phyloP scores from a whole-genome alignment of 2,888 invertebrate species.

The Lottia gigantea region DNA sequence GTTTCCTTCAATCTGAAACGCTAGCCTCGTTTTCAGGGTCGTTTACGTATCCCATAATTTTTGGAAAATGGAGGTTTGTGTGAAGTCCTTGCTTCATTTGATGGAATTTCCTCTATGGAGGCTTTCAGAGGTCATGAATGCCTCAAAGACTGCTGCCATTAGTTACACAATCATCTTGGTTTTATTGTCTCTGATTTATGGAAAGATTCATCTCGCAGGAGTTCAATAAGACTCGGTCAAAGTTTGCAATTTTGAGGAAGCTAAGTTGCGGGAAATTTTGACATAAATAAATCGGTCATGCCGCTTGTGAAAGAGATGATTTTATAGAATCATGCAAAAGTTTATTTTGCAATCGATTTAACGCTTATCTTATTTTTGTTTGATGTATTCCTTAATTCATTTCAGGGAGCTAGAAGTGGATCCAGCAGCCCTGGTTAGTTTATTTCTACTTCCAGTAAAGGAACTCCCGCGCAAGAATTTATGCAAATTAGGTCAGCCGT shows the following conservation, averaged over 20 bases:
- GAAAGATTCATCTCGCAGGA: conserved; percentile 14
- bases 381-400: conserved; percentile 8
- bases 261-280: conserved; percentile 22
- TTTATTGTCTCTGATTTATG: conserved; percentile 17
- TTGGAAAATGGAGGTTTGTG: conserved; percentile 65
- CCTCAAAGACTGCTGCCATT: conserved; percentile 26
- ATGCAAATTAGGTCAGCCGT: conserved; percentile 30
- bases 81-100: conserved; percentile 28
- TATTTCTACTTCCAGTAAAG: conserved; percentile 8
- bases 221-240: neutral
- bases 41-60: conserved; percentile 58
- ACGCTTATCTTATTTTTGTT: too few species aligned
- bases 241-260: conserved; percentile 3
- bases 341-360: too few species aligned
- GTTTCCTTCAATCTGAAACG: conserved; percentile 24
- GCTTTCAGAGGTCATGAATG: conserved; percentile 14
- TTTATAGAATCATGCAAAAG: too few species aligned
- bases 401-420: conserved; percentile 56
- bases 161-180: conserved; percentile 25
- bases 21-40: conserved; percentile 56
- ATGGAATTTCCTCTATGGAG: conserved; percentile 34
- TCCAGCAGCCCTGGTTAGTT: conserved; percentile 61
- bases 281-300: conserved; percentile 36
- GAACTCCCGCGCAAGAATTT: conserved; percentile 22
- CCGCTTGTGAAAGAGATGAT: conserved; percentile 16